Conservation (phyloP, 2,797 vertebrate genomes). For the Staurois parvus region DNA sequence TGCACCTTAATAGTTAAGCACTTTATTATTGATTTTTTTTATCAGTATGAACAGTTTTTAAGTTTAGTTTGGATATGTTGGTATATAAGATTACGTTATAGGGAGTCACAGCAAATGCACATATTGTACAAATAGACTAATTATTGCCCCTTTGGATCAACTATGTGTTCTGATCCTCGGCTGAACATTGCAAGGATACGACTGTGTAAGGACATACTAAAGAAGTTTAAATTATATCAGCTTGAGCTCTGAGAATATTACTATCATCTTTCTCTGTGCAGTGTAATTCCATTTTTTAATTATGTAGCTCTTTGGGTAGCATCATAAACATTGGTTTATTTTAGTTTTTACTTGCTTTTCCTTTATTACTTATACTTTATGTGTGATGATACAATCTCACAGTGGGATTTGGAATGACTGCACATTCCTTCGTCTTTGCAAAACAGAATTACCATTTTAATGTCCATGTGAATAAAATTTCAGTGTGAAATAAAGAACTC, state of each 20-base stretch:
- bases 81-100: too few species aligned
- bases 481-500: not conserved
- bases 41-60: too few species aligned
- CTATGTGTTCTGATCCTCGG: not conserved
- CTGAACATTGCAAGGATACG: not conserved
- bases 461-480: not conserved
- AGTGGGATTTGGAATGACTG: not conserved
- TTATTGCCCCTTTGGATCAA: not conserved
- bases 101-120: too few species aligned
- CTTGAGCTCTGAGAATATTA: not conserved
- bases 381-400: not conserved
- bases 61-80: too few species aligned
- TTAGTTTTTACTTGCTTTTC: not conserved
- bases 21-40: too few species aligned
- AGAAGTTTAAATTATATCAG: not conserved
- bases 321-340: not conserved
- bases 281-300: slow-evolving; percentile 9
- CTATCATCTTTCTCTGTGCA: not conserved
- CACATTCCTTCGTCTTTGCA: not conserved
- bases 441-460: slow-evolving; percentile 11
- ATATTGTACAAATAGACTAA: not conserved
- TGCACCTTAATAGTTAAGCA: too few species aligned
- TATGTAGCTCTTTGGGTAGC: slow-evolving; percentile 1
- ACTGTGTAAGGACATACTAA: not conserved
- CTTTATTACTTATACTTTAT: not conserved